Evolutionary conservation across 2,797 vertebrate genomes (phyloP), one percentile per base, ranked within the genome.

Genomic region (Limosa lapponica): DNA sequence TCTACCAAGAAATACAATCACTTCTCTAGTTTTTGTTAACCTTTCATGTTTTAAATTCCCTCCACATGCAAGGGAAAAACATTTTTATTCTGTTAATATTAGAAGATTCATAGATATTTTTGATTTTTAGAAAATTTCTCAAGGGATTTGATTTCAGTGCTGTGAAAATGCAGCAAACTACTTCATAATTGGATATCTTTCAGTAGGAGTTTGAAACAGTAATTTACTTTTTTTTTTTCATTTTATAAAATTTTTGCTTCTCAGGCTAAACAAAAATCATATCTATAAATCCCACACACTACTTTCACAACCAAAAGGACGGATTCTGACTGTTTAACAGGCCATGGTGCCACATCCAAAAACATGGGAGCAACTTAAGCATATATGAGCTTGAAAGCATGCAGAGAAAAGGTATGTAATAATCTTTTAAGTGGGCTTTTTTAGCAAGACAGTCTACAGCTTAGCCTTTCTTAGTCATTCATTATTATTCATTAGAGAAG

Each of bases 191-290:
- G 43, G 75, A 61, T 97, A 61, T 85, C 34, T 94, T 89, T 92
- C 94, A 95, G 94, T 91, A 95, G 95, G 96, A 96, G 93, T 95
- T 88, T 88, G 62, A 95, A 97, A 93, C 10, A 93, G 66, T 69
- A 24, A 54, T 88, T 93, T 78, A 7, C 16, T 43, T 83, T n/a
- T 66, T 51, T 7, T 15, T 43, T 87, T 97, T 92, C 52, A 83
- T 77, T 96, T 95, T 69, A 12, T 57, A 96, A 92, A 82, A 66
- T 37, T 88, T 95, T 93, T 92, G 19, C 57, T 95, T 93, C 80
- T 94, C 48, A 59, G 44, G 44, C 79, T 94, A 94, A 96, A 91
- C 51, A 86, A 73, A 91, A 96, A 91, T 85, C 17, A 2, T 64
- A 64, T 82, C 62, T 75, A 27, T 34, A 64, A 92, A 84, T 65